Base-by-base conservation (phyloP, 2,797 vertebrate species). In the Cyprinodon diabolis region DNA sequence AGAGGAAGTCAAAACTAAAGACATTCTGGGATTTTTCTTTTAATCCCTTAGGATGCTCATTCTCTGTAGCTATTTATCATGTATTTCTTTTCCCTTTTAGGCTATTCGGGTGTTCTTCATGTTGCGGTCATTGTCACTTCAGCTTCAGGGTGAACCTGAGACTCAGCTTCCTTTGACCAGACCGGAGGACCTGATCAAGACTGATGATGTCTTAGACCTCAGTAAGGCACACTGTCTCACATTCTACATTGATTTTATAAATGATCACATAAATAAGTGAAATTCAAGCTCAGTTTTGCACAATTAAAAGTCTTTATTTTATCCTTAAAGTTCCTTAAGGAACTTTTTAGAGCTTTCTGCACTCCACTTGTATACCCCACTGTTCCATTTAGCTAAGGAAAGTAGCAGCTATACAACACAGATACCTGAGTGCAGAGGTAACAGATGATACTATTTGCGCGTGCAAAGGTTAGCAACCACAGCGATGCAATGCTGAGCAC, bases 61-160 rank as follows among this genome's bases (percentile, higher is more conserved):
- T 63, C 17, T 37, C 11, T n/a, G 4, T 9, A 63, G 40, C 37
- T 4, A 11, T 40, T 62, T 14, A 6, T 30, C 70, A 66, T 30
- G 21, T 14, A 48, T 35, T 78, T 17, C 0, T 73, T 45, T 78
- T 67, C 48, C 37, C 52, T 45, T 25, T 15, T 76, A 99, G 98
- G 97, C 98, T 4, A 99, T 99, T 90, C 95, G 98, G 12, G 97
- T 98, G 67, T 98, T 99, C 94, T 99, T 99, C 89, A 98, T 99
- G 97, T 86, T 99, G 76, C 94, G 98, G 13, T 96, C 97, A 0
- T 90, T 99, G 66, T 99, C 97, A 0, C 94, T 98, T 60, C 96
- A 97, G 70, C 95, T 99, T 60, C 95, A 90, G 82, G 93, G 91
- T 13, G 96, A 99, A 84, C 96, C 93, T 0, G 98, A 99, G 91